Evolutionary conservation across 2,888 invertebrate genomes (phyloP).

Genomic region (Listrodromus nycthemerus): DNA sequence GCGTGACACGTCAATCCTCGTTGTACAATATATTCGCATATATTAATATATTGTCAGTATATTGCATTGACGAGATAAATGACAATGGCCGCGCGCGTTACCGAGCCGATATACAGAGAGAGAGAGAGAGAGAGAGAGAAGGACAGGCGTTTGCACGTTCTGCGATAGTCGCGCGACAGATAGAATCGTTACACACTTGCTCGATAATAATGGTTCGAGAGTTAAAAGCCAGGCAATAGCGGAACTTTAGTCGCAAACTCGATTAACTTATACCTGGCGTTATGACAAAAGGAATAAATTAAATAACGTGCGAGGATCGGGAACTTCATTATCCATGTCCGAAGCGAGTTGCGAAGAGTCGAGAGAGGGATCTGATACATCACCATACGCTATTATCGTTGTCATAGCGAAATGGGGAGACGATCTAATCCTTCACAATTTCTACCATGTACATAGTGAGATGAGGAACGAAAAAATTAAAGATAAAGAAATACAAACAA

Average conservation of each 20-base stretch:
- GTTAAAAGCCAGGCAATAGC: constrained; percentile 35
- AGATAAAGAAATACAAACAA: constrained; percentile 36
- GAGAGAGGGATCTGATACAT: constrained; percentile 32
- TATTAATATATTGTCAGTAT: constrained; percentile 32
- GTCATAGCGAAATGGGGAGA: constrained; percentile 6
- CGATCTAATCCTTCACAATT: constrained; percentile 52
- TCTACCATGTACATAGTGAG: constrained; percentile 69
- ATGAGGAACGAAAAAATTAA: constrained; percentile 29
- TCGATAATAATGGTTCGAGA: constrained; percentile 8
- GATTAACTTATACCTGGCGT: constrained; percentile 43
- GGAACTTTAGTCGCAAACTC: constrained; percentile 34
- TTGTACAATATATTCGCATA: constrained; percentile 28
- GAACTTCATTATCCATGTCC: constrained; percentile 24
- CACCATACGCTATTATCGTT: constrained; percentile 26
- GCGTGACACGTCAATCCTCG: constrained; percentile 30
- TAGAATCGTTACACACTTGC: constrained; percentile 10
- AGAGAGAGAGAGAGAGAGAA: constrained; percentile 2
- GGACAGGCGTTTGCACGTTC: neutral
- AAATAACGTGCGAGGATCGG: constrained; percentile 12
- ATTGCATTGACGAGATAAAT: constrained; percentile 13
- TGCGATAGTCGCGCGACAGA: constrained; percentile 8
- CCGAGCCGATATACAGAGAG: neutral
- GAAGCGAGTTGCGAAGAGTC: constrained; percentile 33
- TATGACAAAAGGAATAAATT: neutral
- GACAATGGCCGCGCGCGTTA: constrained; percentile 2